Evolutionary conservation across 2,797 vertebrate genomes (phyloP).

Genomic region (Xiphophorus birchmanni): DNA sequence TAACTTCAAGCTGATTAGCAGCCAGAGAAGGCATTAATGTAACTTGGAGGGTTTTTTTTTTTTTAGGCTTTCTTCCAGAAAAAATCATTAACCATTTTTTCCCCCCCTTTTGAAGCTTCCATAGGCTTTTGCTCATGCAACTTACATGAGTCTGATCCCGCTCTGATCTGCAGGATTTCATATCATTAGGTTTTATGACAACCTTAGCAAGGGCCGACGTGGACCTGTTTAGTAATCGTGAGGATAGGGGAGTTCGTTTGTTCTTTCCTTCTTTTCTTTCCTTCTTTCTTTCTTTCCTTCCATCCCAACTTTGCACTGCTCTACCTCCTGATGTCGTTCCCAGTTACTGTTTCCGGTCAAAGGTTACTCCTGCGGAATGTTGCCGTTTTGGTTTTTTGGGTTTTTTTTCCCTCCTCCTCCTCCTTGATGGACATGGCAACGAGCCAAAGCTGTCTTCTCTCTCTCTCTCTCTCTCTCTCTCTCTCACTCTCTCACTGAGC

Average conservation of each 20-base stretch:
- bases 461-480: too few species aligned
- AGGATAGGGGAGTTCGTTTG: slow-evolving; percentile 8
- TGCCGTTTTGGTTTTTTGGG: slow-evolving; percentile 14
- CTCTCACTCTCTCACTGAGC: neutral
- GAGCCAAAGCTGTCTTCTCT: neutral
- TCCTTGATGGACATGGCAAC: slow-evolving; percentile 16
- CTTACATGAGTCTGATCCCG: slow-evolving; percentile 51
- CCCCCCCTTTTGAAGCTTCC: slow-evolving; percentile 41
- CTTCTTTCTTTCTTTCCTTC: neutral
- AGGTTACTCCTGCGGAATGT: slow-evolving; percentile 64
- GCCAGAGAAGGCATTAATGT: slow-evolving; percentile 7
- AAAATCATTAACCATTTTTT: slow-evolving; percentile 35
- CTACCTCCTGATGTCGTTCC: neutral
- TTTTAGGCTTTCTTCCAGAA: slow-evolving; percentile 15
- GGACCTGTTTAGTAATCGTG: slow-evolving; percentile 37
- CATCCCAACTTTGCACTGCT: slow-evolving; percentile 18
- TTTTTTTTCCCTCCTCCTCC: neutral
- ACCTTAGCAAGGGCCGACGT: slow-evolving; percentile 9
- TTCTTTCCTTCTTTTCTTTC: too few species aligned
- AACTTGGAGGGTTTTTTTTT: neutral
- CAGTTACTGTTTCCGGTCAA: slow-evolving; percentile 47
- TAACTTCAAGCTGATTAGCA: slow-evolving; percentile 1
- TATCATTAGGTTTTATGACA: slow-evolving; percentile 30
- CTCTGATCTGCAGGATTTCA: slow-evolving; percentile 36
- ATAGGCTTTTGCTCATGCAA: slow-evolving; percentile 37